Conservation (phyloP, 2,113 vertebrate genomes). For the Mandrillus leucophaeus region DNA sequence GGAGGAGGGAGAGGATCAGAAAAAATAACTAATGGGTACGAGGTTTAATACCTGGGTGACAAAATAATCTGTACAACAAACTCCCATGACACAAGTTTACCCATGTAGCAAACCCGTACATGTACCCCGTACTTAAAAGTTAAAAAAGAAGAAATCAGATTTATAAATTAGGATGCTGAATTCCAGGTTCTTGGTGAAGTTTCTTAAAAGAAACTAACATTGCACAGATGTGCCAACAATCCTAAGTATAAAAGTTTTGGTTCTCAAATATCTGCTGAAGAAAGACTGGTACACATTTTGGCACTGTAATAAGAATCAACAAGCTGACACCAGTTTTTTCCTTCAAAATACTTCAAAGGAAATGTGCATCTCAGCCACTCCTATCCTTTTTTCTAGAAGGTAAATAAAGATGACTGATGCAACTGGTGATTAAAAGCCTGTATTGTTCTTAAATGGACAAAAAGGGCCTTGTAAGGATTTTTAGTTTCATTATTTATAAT, state of each 20-base stretch:
- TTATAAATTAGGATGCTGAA: background rate
- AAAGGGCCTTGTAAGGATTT: background rate
- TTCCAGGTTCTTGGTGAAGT: background rate
- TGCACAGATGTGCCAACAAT: background rate
- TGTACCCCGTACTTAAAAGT: too few species aligned
- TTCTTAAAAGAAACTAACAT: conserved; percentile 1
- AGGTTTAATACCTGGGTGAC: too few species aligned
- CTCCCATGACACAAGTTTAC: too few species aligned
- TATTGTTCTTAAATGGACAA: conserved; percentile 8
- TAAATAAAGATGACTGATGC: background rate
- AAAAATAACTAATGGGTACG: too few species aligned
- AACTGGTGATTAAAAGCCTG: background rate
- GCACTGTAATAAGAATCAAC: background rate
- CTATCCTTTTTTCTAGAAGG: conserved; percentile 17
- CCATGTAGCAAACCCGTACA: too few species aligned
- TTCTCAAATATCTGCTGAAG: conserved; percentile 1
- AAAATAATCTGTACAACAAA: too few species aligned
- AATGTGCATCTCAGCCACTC: background rate
- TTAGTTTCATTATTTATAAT: background rate
- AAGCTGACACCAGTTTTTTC: conserved; percentile 41
- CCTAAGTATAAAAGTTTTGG: background rate
- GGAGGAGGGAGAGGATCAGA: too few species aligned
- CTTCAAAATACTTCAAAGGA: conserved; percentile 20
- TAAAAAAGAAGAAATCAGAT: background rate
- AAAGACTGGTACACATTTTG: conserved; percentile 3